Conservation (phyloP, 2,888 invertebrate genomes). For the Lomographa bimaculata region DNA sequence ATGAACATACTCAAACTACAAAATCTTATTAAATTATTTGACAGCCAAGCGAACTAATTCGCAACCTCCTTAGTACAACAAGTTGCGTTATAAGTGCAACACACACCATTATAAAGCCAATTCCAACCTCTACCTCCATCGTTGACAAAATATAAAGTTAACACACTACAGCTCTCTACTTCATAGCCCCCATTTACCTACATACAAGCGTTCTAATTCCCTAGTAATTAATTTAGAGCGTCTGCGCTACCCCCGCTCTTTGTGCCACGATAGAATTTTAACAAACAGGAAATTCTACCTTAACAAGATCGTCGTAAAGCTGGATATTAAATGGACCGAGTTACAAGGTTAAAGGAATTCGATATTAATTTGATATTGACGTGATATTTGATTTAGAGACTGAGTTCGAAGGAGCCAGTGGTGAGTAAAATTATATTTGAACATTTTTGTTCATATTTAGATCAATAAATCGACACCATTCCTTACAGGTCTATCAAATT, state of each 20-base stretch:
- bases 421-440: too few relatives aligned
- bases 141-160: conserved; percentile 12
- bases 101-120: too few relatives aligned
- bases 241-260: conserved; percentile 22
- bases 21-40: too few relatives aligned
- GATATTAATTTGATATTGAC: conserved; percentile 29
- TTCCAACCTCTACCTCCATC: too few relatives aligned
- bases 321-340: conserved; percentile 5
- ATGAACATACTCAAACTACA: too few relatives aligned
- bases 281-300: conserved; percentile 16
- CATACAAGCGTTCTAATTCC: conserved; percentile 31
- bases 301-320: conserved; percentile 16
- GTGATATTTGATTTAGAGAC: conserved; percentile 12
- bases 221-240: conserved; percentile 38
- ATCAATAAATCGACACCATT: too few relatives aligned
- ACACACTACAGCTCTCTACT: conserved; percentile 1
- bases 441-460: too few relatives aligned
- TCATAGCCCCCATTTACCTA: conserved; percentile 11
- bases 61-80: too few relatives aligned
- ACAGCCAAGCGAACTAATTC: too few relatives aligned
- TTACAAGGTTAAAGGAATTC: conserved; percentile 19
- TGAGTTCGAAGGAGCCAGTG: not conserved
- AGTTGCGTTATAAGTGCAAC: too few relatives aligned
- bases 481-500: too few relatives aligned
- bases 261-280: conserved; percentile 16